Evolutionary conservation across 2,888 invertebrate genomes (phyloP), one percentile per base, ranked within the genome.

Genomic region (Rhamnusium bicolor): DNA sequence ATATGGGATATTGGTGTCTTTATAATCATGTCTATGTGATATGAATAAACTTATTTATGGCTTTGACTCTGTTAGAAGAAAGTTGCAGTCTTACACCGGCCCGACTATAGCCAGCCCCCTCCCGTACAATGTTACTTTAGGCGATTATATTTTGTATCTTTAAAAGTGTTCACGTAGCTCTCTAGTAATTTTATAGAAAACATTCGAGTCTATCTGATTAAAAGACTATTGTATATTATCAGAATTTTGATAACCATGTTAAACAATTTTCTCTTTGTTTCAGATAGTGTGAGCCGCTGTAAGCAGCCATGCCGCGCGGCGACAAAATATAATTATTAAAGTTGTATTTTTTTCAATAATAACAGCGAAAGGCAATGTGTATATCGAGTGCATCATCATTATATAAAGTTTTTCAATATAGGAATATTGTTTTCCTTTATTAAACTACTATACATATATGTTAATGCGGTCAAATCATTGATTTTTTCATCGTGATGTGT

Each of bases 291-390:
- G 85, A 80, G 86, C 86, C 87, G 88, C 88, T 86, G 85, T 86
- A 85, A 84, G 85, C 86, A 86, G 84, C 85, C 85, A 85, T 85
- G 87, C 87, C 86, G 82, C 83, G 87, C 87, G 86, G 87, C 87
- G 85, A 83, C 81, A 83, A 82, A 84, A 84, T 79, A 82, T 82
- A 83, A 84, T 82, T 83, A 85, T 84, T 83, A 85, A 83, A 85
- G 80, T 85, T 86, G 84, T 86, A 85, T 86, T 86, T 85, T 84
- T 87, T 86, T 86, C 84, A 84, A 85, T 84, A 85, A 84, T 85
- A 87, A 87, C 87, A 87, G 87, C 86, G 86, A 79, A 87, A 87
- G 86, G 86, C 87, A 86, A 86, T 87, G 86, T 86, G 86, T 86
- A 86, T 86, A 86, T 84, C 84, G 86, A 86, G 85, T 85, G 85